phyloP scores from a whole-genome alignment of 2,888 invertebrate genomes.

The Drosophila cyrtoloma region DNA sequence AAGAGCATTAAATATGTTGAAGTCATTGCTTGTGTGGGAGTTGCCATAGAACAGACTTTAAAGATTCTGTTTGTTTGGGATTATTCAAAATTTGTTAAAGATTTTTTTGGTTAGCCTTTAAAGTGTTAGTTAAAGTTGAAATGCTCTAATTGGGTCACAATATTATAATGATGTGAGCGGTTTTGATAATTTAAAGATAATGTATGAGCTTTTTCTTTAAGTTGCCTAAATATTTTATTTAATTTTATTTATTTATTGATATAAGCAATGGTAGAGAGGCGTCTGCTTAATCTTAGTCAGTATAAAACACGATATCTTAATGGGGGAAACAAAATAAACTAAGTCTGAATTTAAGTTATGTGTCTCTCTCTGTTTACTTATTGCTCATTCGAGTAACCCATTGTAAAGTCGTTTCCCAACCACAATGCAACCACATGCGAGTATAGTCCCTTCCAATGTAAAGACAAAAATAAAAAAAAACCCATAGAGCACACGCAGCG shows the following conservation, averaged over 20 bases:
- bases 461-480: conserved; percentile 1
- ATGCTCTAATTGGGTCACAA: not conserved
- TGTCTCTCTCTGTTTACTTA: conserved; percentile 2
- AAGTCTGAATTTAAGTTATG: not conserved
- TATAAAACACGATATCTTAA: not conserved
- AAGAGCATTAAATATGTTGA: conserved; percentile 34
- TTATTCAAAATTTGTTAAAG: not conserved
- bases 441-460: not conserved
- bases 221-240: not conserved
- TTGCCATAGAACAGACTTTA: not conserved
- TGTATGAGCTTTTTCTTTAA: not conserved
- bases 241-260: not conserved
- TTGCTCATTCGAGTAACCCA: conserved; percentile 6
- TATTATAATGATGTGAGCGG: not conserved
- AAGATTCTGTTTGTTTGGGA: not conserved
- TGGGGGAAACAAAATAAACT: not conserved
- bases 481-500: conserved; percentile 51
- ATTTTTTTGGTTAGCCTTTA: not conserved
- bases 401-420: conserved; percentile 16
- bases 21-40: conserved; percentile 24
- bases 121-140: not conserved
- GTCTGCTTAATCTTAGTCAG: not conserved
- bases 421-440: conserved; percentile 19
- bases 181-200: not conserved
- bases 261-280: not conserved